phyloP scores from a whole-genome alignment of 2,797 vertebrate species.

The Poeciliopsis presidionis region DNA sequence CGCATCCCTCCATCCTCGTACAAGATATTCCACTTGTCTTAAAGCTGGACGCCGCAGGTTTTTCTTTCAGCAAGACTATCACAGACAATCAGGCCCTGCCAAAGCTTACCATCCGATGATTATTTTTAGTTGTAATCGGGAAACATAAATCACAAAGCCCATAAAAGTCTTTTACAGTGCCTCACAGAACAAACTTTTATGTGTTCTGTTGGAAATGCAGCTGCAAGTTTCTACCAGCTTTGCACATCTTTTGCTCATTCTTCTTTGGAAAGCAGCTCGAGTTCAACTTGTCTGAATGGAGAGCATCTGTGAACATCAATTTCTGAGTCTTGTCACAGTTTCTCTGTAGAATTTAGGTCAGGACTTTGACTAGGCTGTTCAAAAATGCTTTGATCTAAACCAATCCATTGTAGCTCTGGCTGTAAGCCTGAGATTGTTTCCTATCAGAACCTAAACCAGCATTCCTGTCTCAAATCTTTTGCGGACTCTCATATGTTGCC shows the following conservation, averaged over 20 bases:
- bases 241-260: background rate
- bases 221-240: background rate
- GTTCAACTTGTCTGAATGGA: background rate
- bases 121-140: constrained; percentile 28
- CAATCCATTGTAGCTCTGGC: background rate
- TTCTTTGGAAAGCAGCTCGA: background rate
- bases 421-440: background rate
- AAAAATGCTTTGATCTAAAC: background rate
- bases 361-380: background rate
- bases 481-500: background rate
- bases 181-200: background rate
- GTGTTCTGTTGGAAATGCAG: background rate
- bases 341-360: background rate
- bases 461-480: background rate
- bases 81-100: constrained; percentile 12
- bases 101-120: constrained; percentile 8
- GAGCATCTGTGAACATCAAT: background rate
- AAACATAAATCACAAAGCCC: constrained; percentile 6
- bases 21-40: constrained; percentile 31
- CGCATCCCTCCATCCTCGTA: constrained; percentile 45
- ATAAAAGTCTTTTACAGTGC: constrained; percentile 3
- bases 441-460: background rate
- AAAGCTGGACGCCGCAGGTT: constrained; percentile 29
- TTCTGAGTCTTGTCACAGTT: background rate
- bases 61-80: constrained; percentile 16